Base-by-base conservation (phyloP, 2,113 vertebrate genomes). In the Emydura subglobosa region DNA sequence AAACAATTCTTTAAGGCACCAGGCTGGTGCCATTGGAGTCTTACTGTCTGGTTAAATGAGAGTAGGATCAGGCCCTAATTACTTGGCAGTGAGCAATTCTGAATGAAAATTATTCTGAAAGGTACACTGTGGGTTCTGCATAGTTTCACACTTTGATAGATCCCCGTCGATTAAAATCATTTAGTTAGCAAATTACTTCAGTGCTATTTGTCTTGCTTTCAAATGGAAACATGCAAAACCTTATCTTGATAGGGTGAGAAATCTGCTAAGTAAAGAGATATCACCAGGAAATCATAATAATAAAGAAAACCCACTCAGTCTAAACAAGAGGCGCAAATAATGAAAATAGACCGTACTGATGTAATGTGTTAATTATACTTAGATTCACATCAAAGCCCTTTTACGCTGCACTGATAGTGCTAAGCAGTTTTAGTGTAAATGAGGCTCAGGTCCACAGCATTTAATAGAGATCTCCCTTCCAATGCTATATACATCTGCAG, bases 171-270 rank as follows among this genome's bases (percentile, higher is more conserved):
- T 97, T 92, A 97, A 95, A 95, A 79, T 74, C 82, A 92, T 96
- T 97, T 96, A 92, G 95, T 95, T 97, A 97, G 96, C 76, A 96
- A 94, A 97, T 93, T 95, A 76, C 95, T 97, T 96, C 95, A 97
- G 97, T 97, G 95, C 89, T 29, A 81, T 91, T 94, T 78, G 72
- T 91, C 80, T 94, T 88, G 44, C 92, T 96, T 97, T 95, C 85
- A 93, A 97, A 96, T 97, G 25, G 87, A 88, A 95, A 97, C 6
- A 21, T 79, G 86, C 86, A 90, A 93, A 74, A 96, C 93, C 97
- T 98, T 97, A 98, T 97, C 97, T 96, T 79, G 51, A 74, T 90
- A 68, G 3, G 78, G 78, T 42, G 24, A 94, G 91, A 95, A 90
- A 34, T 59, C 9, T 68, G 31, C 85, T 95, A 96, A 96, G 94